Evolutionary conservation across 2,888 invertebrate genomes (phyloP).

Genomic region (Melitaea athalia): DNA sequence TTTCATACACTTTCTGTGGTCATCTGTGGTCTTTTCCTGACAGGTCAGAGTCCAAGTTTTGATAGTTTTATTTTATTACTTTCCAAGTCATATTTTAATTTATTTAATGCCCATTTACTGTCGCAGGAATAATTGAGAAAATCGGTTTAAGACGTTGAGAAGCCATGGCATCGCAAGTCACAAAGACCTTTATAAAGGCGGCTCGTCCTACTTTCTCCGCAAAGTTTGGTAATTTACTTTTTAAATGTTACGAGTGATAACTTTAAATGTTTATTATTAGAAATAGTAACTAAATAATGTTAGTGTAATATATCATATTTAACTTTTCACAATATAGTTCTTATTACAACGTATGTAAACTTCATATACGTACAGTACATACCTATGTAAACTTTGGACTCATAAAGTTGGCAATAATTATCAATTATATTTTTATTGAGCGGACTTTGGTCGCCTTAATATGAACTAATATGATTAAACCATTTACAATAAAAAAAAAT

Average conservation of each 20-base stretch:
- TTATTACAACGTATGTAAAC: neutral
- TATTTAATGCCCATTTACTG: slow-evolving; percentile 7
- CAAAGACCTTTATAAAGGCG: slow-evolving; percentile 70
- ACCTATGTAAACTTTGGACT: slow-evolving; percentile 50
- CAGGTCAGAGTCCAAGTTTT: slow-evolving; percentile 79
- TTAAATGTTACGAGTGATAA: neutral
- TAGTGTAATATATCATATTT: neutral
- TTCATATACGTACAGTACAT: slow-evolving; percentile 3
- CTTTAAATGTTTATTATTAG: neutral
- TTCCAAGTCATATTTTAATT: slow-evolving; percentile 37
- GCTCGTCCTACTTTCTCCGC: slow-evolving; percentile 63
- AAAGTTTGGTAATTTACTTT: slow-evolving; percentile 66
- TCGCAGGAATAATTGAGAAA: slow-evolving; percentile 18
- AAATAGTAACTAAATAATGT: neutral
- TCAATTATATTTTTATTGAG: slow-evolving; percentile 6
- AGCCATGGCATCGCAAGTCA: slow-evolving; percentile 74
- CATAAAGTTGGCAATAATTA: slow-evolving; percentile 37
- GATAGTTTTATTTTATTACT: slow-evolving; percentile 49
- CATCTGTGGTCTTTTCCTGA: slow-evolving; percentile 43
- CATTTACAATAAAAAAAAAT: too few relatives aligned
- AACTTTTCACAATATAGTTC: neutral
- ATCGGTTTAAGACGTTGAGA: slow-evolving; percentile 21
- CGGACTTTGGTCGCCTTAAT: slow-evolving; percentile 1
- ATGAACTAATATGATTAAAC: neutral
- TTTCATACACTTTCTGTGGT: slow-evolving; percentile 1